These are phyloP conservation scores for Lonchura striata DNA, from an alignment of 2,113 vertebrate genomes.

Conservation along the genomic window DNA sequence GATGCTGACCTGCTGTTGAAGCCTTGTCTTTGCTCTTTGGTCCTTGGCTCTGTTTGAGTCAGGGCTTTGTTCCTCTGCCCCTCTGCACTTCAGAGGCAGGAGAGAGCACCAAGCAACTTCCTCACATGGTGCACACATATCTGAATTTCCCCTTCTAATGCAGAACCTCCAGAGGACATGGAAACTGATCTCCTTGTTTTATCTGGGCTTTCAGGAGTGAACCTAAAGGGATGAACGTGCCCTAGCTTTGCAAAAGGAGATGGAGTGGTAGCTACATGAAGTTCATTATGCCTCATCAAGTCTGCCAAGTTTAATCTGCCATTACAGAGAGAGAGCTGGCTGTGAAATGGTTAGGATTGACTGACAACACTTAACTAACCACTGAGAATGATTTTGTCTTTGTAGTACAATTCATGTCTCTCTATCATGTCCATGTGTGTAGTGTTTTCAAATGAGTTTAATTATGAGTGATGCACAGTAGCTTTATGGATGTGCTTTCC, in stretches of 20 bases:
- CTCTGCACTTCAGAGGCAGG: not conserved
- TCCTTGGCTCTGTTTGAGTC: not conserved
- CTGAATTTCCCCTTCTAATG: not conserved
- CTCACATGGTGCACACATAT: not conserved
- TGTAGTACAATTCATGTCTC: constrained; percentile 23
- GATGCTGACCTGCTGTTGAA: not conserved
- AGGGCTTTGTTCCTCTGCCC: not conserved
- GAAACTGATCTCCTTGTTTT: constrained; percentile 41
- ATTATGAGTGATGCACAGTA: constrained; percentile 5
- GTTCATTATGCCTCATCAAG: constrained; percentile 59
- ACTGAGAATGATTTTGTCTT: constrained; percentile 51
- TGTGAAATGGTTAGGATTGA: constrained; percentile 62
- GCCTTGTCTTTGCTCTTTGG: not conserved
- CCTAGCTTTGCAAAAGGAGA: not conserved
- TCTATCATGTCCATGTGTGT: not conserved
- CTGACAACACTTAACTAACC: constrained; percentile 65
- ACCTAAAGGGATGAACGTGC: constrained; percentile 4
- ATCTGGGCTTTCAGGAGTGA: not conserved
- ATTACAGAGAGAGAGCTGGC: constrained; percentile 54
- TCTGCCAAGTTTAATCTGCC: constrained; percentile 68
- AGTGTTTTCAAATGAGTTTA: constrained; percentile 37
- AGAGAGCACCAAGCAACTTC: not conserved
- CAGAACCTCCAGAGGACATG: not conserved
- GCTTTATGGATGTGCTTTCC: not conserved
- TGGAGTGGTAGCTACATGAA: constrained; percentile 45